Evolutionary conservation across 2,888 invertebrate genomes (phyloP), one percentile per base, ranked within the genome.

Genomic region (Agriopis marginaria): DNA sequence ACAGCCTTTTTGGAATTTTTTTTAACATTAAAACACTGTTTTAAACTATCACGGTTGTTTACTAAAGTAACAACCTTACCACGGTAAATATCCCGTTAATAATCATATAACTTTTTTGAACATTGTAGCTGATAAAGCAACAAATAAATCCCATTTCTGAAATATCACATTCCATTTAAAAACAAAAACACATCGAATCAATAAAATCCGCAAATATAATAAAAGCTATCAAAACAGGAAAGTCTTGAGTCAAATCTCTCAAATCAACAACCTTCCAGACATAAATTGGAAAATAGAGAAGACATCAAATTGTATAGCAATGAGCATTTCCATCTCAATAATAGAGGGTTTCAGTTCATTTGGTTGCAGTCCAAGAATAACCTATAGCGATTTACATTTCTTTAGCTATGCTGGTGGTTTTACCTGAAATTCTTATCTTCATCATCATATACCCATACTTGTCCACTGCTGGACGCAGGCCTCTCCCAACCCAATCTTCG

Each of bases 341-440:
- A 90, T 88, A 86, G 88, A 85, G 68, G 76, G 82, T 85, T 87
- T 85, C 84, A 86, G 86, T 87, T 89, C 87, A 88, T 88, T 87
- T 86, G 75, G 70, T 40, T 60, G 62, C 45, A 59, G 74, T 60
- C 3, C 44, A 55, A 62, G 17, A 11, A 11, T 0, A 12, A 42
- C 3, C 42, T 17, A 4, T 7, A 42, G 55, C 55, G 50, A 49
- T 11, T 60, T 40, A 0, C 8, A 32, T 54, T 53, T 47, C 3
- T 47, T 47, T 47, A 23, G 17, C 12, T n/a, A n/a, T 11, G 17
- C 2, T 23, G 17, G 17, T 23, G 12, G 11, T 5, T n/a, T 7
- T 45, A 23, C 23, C 8, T 3, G 14, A 40, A 40, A 23, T 23
- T 23, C 3, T 32, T 1, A 32, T 32, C 32, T 3, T 5, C 32